A percentile compares a stretch with the other conserved stretches of the same genome.
phyloP scores from a whole-genome alignment of 2,797 vertebrate species.

The Dendrocincla tyrannina region DNA sequence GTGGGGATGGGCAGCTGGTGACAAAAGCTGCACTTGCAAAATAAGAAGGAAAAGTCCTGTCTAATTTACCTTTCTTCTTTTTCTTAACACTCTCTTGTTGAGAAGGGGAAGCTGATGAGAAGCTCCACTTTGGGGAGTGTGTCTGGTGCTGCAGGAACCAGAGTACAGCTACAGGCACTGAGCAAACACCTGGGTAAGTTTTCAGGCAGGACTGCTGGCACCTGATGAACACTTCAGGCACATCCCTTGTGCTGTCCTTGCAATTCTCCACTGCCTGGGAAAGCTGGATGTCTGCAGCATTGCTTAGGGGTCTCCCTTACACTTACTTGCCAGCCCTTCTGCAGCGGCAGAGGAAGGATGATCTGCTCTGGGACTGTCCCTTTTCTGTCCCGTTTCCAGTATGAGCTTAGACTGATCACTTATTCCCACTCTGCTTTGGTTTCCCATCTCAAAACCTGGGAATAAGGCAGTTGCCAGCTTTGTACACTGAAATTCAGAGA shows the following conservation, averaged over 20 bases:
- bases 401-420: neutral
- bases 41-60: neutral
- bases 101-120: neutral
- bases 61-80: neutral
- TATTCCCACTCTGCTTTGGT: neutral
- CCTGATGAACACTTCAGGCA: neutral
- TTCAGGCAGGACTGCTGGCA: neutral
- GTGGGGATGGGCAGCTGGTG: neutral
- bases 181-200: neutral
- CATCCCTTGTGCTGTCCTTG: neutral
- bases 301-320: neutral
- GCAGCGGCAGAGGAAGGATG: neutral
- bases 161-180: fast-evolving
- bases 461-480: neutral
- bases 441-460: neutral
- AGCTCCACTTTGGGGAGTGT: neutral
- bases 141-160: fast-evolving
- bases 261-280: neutral
- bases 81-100: neutral
- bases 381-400: neutral
- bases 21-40: neutral
- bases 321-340: neutral
- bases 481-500: neutral
- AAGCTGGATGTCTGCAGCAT: neutral
- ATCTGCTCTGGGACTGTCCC: neutral